These are phyloP conservation scores for Clepsis dumicolana DNA, from an alignment of 2,888 invertebrate species.

Conservation along the genomic window DNA sequence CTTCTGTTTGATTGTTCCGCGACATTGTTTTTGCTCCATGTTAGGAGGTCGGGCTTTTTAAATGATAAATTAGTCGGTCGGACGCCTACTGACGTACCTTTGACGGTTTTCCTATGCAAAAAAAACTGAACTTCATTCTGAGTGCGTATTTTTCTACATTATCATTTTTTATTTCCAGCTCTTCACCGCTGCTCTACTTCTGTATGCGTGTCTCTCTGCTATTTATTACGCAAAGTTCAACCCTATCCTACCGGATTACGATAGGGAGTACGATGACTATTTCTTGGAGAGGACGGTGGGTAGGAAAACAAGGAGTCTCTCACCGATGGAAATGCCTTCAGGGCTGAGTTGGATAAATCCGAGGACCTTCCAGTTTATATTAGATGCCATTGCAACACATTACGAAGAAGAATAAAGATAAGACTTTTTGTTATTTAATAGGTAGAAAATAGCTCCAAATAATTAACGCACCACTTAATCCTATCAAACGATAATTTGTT, in stretches of 20 bases:
- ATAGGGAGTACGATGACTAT: slow-evolving; percentile 90
- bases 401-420: slow-evolving; percentile 63
- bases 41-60: slow-evolving; percentile 28
- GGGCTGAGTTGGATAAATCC: slow-evolving; percentile 86
- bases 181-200: slow-evolving; percentile 91
- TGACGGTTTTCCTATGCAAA: neutral
- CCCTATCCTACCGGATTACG: slow-evolving; percentile 92
- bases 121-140: neutral
- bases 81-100: slow-evolving; percentile 5
- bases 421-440: neutral
- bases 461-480: neutral
- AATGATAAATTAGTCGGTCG: slow-evolving; percentile 8
- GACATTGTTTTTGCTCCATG: slow-evolving; percentile 40
- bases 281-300: slow-evolving; percentile 89
- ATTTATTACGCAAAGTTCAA: slow-evolving; percentile 96
- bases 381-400: slow-evolving; percentile 83
- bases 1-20: slow-evolving; percentile 38
- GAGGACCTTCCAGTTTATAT: slow-evolving; percentile 88
- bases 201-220: slow-evolving; percentile 94
- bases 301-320: slow-evolving; percentile 75
- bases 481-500: neutral
- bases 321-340: slow-evolving; percentile 69
- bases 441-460: neutral
- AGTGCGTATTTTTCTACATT: neutral
- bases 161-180: slow-evolving; percentile 84